These are phyloP conservation scores for Biston stratarius DNA, from an alignment of 2,888 invertebrate genomes.

Conservation along the genomic window DNA sequence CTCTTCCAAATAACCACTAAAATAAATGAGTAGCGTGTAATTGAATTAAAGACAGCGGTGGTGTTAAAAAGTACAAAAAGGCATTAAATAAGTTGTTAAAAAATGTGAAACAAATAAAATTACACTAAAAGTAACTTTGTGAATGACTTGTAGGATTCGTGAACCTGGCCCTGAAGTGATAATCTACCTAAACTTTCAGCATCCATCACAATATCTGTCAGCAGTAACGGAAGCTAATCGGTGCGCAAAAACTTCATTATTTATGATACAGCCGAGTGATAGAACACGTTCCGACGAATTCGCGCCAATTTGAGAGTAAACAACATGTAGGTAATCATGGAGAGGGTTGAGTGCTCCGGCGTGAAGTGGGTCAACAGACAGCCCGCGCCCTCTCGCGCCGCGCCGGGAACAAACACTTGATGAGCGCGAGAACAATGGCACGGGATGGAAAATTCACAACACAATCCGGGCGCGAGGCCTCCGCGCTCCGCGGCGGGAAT, in stretches of 20 bases:
- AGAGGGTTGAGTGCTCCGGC: background rate
- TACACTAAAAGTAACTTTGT: background rate
- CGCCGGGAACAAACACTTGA: constrained; percentile 11
- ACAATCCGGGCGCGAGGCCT: constrained; percentile 2
- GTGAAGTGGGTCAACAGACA: constrained; percentile 6
- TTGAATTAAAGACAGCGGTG: too few relatives aligned
- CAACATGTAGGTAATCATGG: constrained; percentile 24
- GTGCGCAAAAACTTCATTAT: constrained; percentile 24
- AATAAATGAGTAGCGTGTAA: too few relatives aligned
- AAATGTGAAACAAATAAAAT: too few relatives aligned
- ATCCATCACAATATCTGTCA: constrained; percentile 42
- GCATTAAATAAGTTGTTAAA: too few relatives aligned
- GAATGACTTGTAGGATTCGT: background rate
- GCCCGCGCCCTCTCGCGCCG: background rate
- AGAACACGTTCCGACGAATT: background rate
- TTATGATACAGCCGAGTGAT: constrained; percentile 25
- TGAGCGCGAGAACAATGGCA: constrained; percentile 7
- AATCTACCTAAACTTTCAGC: constrained; percentile 24
- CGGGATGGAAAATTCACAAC: constrained; percentile 9
- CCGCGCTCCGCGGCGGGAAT: background rate
- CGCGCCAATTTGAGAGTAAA: constrained; percentile 14
- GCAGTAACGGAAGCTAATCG: constrained; percentile 15
- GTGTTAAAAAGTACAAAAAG: too few relatives aligned
- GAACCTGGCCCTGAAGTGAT: constrained; percentile 1
- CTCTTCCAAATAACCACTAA: too few relatives aligned